A percentile compares a stretch with the other conserved stretches of the same genome.
Evolutionary conservation across 2,888 invertebrate species (phyloP).

Genomic region (Meiosimyza decipiens): DNA sequence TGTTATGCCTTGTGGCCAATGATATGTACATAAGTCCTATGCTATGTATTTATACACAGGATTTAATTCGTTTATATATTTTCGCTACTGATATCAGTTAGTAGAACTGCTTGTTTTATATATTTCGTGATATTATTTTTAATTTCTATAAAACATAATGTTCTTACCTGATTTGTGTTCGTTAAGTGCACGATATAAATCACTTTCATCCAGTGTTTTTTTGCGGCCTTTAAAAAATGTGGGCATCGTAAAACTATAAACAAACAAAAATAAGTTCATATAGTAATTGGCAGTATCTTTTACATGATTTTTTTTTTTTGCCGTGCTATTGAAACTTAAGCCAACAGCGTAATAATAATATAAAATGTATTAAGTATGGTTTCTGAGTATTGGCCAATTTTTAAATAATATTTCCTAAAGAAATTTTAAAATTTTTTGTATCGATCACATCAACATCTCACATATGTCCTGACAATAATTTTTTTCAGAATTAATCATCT

Average conservation of each 20-base stretch:
- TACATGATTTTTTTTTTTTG: background rate
- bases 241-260: slow-evolving; percentile 79
- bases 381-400: no score
- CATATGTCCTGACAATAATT: background rate
- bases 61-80: no score
- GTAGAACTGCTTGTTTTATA: background rate
- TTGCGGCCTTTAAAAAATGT: slow-evolving; percentile 80
- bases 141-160: background rate
- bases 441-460: no score
- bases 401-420: background rate
- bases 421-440: slow-evolving; percentile 10
- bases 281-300: no score
- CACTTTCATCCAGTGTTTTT: slow-evolving; percentile 77
- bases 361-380: no score
- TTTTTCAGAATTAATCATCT: background rate
- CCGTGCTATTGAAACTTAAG: background rate
- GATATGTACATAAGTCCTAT: no score
- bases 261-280: background rate
- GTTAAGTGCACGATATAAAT: slow-evolving; percentile 77
- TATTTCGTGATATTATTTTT: background rate
- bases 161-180: slow-evolving; percentile 73
- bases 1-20: no score
- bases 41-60: no score
- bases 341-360: no score
- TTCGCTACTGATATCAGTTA: no score